Evolutionary conservation across 1,140 invertebrate species (phyloP), one percentile per base, ranked within the genome.

Genomic region (Episyrphus balteatus): DNA sequence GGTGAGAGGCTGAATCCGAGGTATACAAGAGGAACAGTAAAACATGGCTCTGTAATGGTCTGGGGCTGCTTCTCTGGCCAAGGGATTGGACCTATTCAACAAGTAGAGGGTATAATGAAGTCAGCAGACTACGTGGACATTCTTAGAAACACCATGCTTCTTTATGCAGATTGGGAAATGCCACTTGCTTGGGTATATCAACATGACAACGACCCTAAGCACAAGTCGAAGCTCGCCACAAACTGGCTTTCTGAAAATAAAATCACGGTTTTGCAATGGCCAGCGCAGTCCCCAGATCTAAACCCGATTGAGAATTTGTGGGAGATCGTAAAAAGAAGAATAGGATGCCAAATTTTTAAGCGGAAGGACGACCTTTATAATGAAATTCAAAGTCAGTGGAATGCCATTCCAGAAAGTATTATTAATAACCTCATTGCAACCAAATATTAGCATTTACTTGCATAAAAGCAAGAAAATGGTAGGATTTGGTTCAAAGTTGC

Each of bases 301-400:
- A 38, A 46, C 26, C 44, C 44, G 18, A 46, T 46, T 38, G 34
- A 37, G 21, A 46, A 46, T 46, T 46, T 46, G 10, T 46, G 44
- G 44, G 32, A n/a, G 10, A 14, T 21, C 11, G 5, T 46, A 34
- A 36, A 46, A 38, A 46, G 21, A 38, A 6, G 34, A 34, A 13
- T 46, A 38, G 43, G 26, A 32, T n/a, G n/a, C n/a, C n/a, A n/a
- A n/a, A n/a, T n/a, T n/a, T n/a, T n/a, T n/a, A n/a, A n/a, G n/a
- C n/a, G n/a, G n/a, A n/a, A n/a, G n/a, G n/a, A n/a, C n/a, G n/a
- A n/a, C n/a, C n/a, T n/a, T n/a, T n/a, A n/a, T n/a, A n/a, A n/a
- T n/a, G n/a, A n/a, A n/a, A n/a, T n/a, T n/a, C n/a, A n/a, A n/a
- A n/a, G n/a, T n/a, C n/a, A n/a, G n/a, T n/a, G n/a, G n/a, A n/a